phyloP scores from a whole-genome alignment of 2,888 invertebrate genomes.

The Pedicia rivosa region DNA sequence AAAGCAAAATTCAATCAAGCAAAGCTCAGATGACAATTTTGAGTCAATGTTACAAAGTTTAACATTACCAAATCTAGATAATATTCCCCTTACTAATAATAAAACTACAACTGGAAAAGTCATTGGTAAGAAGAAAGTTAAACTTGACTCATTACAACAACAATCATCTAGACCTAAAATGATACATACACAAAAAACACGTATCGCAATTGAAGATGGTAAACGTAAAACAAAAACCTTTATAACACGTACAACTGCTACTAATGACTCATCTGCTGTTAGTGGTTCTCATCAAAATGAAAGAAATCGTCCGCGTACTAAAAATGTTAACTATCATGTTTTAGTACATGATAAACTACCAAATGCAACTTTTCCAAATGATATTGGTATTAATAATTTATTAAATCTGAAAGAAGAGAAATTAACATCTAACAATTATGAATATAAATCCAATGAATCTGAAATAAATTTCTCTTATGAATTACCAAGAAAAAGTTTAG shows the following conservation, averaged over 20 bases:
- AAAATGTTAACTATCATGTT: constrained; percentile 45
- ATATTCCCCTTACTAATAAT: too few relatives aligned
- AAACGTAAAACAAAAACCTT: constrained; percentile 42
- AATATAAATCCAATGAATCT: constrained; percentile 9
- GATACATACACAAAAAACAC: constrained; percentile 58
- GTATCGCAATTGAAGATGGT: constrained; percentile 36
- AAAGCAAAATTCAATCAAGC: too few relatives aligned
- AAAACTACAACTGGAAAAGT: too few relatives aligned
- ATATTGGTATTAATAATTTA: constrained; percentile 20
- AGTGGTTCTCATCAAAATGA: constrained; percentile 23
- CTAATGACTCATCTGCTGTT: not conserved
- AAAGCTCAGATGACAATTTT: constrained; percentile 12
- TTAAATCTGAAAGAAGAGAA: constrained; percentile 14
- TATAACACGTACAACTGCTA: constrained; percentile 24
- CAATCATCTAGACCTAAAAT: constrained; percentile 46
- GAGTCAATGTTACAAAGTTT: constrained; percentile 15
- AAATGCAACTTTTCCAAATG: constrained; percentile 34
- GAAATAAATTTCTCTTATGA: constrained; percentile 13
- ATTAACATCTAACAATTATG: constrained; percentile 16
- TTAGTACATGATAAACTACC: constrained; percentile 35
- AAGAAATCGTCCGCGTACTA: constrained; percentile 40
- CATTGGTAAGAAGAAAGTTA: too few relatives aligned
- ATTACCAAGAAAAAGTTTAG: constrained; percentile 20
- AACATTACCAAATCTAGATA: constrained; percentile 15
- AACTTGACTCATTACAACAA: too few relatives aligned